These are phyloP conservation scores for Clarias batrachus DNA, from an alignment of 2,113 vertebrate species.

Conservation along the genomic window DNA sequence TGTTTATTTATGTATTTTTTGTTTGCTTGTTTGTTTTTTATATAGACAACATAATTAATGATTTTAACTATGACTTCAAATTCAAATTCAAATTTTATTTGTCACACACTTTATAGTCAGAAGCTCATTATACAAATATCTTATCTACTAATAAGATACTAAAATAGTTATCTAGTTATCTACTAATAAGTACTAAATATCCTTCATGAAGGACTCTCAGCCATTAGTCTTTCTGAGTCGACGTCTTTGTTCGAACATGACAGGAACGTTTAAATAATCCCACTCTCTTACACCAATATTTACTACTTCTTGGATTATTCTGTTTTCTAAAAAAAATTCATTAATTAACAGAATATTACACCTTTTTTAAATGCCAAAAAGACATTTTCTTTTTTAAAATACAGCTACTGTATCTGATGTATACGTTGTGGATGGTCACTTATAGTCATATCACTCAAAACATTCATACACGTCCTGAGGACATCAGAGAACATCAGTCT, in stretches of 20 bases:
- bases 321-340: too few species aligned
- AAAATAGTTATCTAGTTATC: too few species aligned
- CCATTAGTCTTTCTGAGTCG: neutral
- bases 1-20: too few species aligned
- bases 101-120: neutral
- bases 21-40: neutral
- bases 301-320: neutral
- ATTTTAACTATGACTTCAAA: neutral
- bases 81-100: too few species aligned
- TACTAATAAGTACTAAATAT: neutral
- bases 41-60: neutral
- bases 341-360: neutral
- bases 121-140: neutral
- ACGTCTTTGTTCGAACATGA: slow-evolving; percentile 14
- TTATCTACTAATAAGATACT: too few species aligned
- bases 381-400: neutral
- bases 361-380: neutral
- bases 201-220: neutral
- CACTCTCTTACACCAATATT: neutral
- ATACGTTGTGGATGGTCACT: neutral
- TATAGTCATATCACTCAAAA: neutral
- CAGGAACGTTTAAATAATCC: slow-evolving; percentile 27
- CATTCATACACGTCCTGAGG: neutral
- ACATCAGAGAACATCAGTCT: neutral
- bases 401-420: neutral